These are phyloP conservation scores for Danio tinwini DNA, from an alignment of 2,797 vertebrate genomes.

Conservation along the genomic window DNA sequence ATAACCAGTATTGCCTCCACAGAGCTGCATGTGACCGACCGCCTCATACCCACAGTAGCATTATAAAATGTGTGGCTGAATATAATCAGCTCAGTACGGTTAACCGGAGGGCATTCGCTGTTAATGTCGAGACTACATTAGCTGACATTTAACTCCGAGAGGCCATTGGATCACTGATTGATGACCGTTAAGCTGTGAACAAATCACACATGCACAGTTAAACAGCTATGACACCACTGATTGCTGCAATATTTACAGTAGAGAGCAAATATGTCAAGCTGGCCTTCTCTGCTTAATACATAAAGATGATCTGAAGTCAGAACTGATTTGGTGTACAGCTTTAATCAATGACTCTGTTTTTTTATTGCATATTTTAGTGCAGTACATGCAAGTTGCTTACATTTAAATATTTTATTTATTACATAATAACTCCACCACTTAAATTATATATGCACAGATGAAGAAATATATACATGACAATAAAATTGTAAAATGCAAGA, in stretches of 20 bases:
- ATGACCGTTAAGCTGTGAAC: conserved; percentile 33
- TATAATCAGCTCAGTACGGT: neutral
- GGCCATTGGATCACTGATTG: conserved; percentile 50
- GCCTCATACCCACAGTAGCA: neutral
- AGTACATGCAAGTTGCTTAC: neutral
- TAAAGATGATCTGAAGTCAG: neutral
- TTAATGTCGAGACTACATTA: conserved; percentile 32
- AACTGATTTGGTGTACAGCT: neutral
- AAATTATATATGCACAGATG: neutral
- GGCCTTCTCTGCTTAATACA: neutral
- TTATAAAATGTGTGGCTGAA: neutral
- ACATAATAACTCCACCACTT: neutral
- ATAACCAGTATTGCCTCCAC: neutral
- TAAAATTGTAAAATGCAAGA: too few species aligned
- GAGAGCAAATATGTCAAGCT: neutral
- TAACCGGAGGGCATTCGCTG: conserved; percentile 18
- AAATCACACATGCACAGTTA: conserved; percentile 31
- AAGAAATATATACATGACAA: neutral
- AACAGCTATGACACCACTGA: conserved; percentile 28
- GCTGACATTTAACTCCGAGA: conserved; percentile 52
- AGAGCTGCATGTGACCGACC: neutral
- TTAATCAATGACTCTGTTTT: neutral
- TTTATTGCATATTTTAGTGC: neutral
- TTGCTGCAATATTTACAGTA: conserved; percentile 26
- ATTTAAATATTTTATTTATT: neutral